Base-by-base conservation (phyloP, 2,113 vertebrate species). In the Phainopepla nitens region DNA sequence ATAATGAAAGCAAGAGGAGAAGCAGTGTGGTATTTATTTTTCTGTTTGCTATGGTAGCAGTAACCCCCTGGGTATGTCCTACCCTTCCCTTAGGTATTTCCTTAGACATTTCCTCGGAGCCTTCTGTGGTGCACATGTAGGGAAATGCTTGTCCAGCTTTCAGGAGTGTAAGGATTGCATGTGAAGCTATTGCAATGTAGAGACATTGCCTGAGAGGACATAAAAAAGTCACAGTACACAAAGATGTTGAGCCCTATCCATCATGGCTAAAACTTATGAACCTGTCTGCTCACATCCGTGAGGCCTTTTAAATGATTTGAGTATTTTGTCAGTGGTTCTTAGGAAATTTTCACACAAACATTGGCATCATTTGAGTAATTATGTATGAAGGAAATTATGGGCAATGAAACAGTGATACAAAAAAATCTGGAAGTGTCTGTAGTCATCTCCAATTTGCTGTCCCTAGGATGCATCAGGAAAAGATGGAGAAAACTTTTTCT, bases 11-110 rank as follows among this genome's bases (percentile, higher is more conserved):
- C 87, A 56, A 58, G 72, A 56, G 47, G 45, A 89, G 71, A 22
- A 94, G 83, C 53, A 33, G 13, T 11, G 25, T 91, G 68, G 49
- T 93, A 75, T 85, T 95, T 97, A 83, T 86, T 39, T 77, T 91
- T 71, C 53, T 65, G 25, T 90, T 91, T 92, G 83, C 88, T 94
- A 17, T 64, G 69, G 90, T 33, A 86, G 91, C 91, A 62, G 47
- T 70, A 92, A 71, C 82, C 82, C 93, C 86, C 75, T 70, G 90
- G 79, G 90, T 73, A 61, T 58, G 61, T 92, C 58, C 72, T 76
- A 51, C 71, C 73, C 79, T 94, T 87, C 64, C 72, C 70, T 75
- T 75, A 70, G 75, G 50, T 33, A 19, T 85, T 93, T 96, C 82
- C 91, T 96, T 3, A 1, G 91, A 73, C 92, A 83, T 82, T 87